Conservation (phyloP, 2,113 vertebrate genomes). For the Rhinolophus sinicus region DNA sequence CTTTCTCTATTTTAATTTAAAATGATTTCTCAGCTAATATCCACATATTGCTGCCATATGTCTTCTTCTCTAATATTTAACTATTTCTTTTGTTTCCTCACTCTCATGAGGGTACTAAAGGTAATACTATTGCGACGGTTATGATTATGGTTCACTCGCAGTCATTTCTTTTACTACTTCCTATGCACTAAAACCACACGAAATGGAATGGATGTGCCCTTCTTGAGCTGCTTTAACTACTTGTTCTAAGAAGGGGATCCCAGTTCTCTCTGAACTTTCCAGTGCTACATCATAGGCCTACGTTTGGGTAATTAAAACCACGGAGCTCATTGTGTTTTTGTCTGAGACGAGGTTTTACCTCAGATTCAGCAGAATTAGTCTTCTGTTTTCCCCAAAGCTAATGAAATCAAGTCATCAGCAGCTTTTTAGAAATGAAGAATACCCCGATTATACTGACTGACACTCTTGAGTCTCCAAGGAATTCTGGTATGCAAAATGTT, state of each 20-base stretch:
- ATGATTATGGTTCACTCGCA: not conserved
- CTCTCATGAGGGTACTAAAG: not conserved
- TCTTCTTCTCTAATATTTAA: constrained; percentile 32
- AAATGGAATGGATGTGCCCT: not conserved
- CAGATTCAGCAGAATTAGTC: not conserved
- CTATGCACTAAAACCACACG: not conserved
- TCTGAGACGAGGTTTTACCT: constrained; percentile 27
- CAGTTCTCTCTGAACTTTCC: not conserved
- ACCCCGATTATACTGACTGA: not conserved
- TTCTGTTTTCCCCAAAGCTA: not conserved
- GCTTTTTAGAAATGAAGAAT: not conserved
- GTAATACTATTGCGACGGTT: not conserved
- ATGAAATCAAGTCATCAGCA: not conserved
- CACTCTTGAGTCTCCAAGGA: not conserved
- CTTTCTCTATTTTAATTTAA: constrained; percentile 46
- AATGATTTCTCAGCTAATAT: not conserved
- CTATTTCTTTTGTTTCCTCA: not conserved
- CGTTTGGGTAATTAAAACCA: not conserved
- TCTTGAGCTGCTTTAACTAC: not conserved
- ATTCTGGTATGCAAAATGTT: not conserved
- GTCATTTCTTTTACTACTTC: not conserved
- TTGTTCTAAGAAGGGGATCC: not conserved
- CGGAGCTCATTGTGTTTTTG: not conserved
- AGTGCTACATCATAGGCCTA: not conserved
- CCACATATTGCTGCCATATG: not conserved